Conservation (phyloP, 1,140 invertebrate species). For the Paralvinella palmiformis region DNA sequence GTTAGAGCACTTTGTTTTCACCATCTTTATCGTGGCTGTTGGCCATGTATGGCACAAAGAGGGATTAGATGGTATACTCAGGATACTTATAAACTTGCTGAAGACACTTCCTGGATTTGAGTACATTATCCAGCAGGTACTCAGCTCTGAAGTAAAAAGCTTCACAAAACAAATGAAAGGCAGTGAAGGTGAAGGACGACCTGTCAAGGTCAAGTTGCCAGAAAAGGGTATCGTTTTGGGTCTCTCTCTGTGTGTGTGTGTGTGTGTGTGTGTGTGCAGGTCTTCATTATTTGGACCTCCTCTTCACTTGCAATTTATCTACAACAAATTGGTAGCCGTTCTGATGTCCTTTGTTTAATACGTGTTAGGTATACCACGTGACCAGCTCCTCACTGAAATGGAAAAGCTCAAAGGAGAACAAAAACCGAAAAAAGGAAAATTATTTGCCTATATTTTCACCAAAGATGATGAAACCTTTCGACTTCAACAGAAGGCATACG, state of each 20-base stretch:
- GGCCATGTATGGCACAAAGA: conserved; percentile 29
- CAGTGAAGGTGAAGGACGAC: conserved; percentile 11
- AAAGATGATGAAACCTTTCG: conserved; percentile 32
- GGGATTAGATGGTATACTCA: conserved; percentile 27
- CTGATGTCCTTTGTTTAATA: background rate
- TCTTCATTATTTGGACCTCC: background rate
- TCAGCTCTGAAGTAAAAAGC: conserved; percentile 31
- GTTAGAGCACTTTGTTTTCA: conserved; percentile 33
- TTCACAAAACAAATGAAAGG: conserved; percentile 31
- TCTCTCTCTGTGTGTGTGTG: background rate
- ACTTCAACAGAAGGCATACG: conserved; percentile 37
- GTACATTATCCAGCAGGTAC: conserved; percentile 21
- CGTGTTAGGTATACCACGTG: conserved; percentile 27
- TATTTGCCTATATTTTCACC: conserved; percentile 44
- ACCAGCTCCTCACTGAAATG: conserved; percentile 30
- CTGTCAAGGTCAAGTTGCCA: conserved; percentile 23
- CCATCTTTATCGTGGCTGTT: conserved; percentile 26
- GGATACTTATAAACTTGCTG: conserved; percentile 27
- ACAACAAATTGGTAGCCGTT: background rate
- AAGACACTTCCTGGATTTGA: conserved; percentile 33
- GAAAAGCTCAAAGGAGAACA: conserved; percentile 28
- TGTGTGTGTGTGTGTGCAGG: background rate
- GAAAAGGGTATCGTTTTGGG: conserved; percentile 23
- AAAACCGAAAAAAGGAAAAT: conserved; percentile 31
- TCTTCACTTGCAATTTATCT: background rate